Evolutionary conservation across 2,888 invertebrate species (phyloP).

Genomic region (Patella pellucida): DNA sequence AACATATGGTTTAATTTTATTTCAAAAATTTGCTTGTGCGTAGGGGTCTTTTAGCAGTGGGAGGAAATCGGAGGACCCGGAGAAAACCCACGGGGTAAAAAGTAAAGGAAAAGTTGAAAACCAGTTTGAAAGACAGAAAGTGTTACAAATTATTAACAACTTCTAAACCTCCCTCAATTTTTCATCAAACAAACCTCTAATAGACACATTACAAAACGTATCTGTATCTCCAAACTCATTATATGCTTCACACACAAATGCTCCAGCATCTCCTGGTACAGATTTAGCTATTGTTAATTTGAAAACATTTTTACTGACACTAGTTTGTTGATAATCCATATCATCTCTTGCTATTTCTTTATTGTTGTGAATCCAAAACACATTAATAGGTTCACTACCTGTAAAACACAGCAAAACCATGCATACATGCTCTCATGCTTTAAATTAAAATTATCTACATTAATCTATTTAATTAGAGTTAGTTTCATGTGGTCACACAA

Average conservation of each 20-base stretch:
- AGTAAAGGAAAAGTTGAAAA: too few species aligned
- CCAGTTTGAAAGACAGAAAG: too few species aligned
- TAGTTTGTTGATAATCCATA: slow-evolving; percentile 75
- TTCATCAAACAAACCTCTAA: slow-evolving; percentile 43
- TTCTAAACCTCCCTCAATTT: background rate
- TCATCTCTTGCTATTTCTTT: slow-evolving; percentile 76
- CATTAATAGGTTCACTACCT: slow-evolving; percentile 76
- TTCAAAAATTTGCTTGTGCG: too few species aligned
- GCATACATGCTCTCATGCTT: too few species aligned
- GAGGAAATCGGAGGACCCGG: too few species aligned
- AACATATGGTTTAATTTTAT: too few species aligned
- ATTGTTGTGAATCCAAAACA: slow-evolving; percentile 80
- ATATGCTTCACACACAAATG: slow-evolving; percentile 63
- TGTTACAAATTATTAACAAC: too few species aligned
- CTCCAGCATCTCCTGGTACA: slow-evolving; percentile 56
- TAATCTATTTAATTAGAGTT: too few species aligned
- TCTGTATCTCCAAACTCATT: slow-evolving; percentile 66
- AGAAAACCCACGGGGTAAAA: too few species aligned
- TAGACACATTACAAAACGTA: slow-evolving; percentile 58
- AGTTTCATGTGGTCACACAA: too few species aligned
- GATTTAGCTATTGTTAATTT: slow-evolving; percentile 74
- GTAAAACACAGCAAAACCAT: slow-evolving; percentile 17
- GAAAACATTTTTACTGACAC: slow-evolving; percentile 75
- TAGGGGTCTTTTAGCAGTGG: too few species aligned
- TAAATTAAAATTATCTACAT: slow-evolving; percentile 1